Base-by-base conservation (phyloP, 2,113 vertebrate genomes). In the Dendropsophus ebraccatus region DNA sequence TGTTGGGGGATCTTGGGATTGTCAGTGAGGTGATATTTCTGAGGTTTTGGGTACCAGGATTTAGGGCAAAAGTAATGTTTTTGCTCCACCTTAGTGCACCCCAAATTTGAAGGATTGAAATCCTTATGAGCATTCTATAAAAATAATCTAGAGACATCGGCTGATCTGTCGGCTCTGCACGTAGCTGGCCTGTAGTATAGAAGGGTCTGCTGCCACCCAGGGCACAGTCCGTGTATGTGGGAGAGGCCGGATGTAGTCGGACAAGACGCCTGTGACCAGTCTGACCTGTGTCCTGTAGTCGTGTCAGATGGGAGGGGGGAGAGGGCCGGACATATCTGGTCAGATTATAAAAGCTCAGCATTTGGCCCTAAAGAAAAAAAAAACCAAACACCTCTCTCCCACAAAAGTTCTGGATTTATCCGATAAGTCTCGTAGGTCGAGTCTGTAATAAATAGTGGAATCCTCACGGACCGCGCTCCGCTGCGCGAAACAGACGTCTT, bases 401-500 rank as follows among this genome's bases (percentile, higher is more conserved):
- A n/a, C n/a, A n/a, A n/a, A 14, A 49, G 41, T 74, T n/a, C 41
- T 25, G 23, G 23, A n/a, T 25, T 73, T n/a, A 49, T 47, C 23
- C 45, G 23, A n/a, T 7, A 8, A 45, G 77, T 80, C 58, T 8
- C 41, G 8, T 3, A 41, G 13, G n/a, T 13, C 1, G 23, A 32
- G 80, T 70, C 62, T 30, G 35, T 84, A 58, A 84, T 74, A 84
- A 84, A 84, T 84, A 75, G 35, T 75, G 69, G 83, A 49, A 58
- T 30, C 72, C n/a, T 75, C 23, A n/a, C 25, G 21, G 50, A 37
- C 16, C 17, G 35, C 5, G 32, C 30, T 72, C n/a, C 23, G 60
- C 25, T 28, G 75, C 32, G 13, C 30, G 25, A 50, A 85, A 60
- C 45, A n/a, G n/a, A n/a, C n/a, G n/a, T 52, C 32, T 56, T 49